A percentile compares a stretch with the other conserved stretches of the same genome.
phyloP scores from a whole-genome alignment of 2,113 vertebrate species.

The Hippolais icterina region DNA sequence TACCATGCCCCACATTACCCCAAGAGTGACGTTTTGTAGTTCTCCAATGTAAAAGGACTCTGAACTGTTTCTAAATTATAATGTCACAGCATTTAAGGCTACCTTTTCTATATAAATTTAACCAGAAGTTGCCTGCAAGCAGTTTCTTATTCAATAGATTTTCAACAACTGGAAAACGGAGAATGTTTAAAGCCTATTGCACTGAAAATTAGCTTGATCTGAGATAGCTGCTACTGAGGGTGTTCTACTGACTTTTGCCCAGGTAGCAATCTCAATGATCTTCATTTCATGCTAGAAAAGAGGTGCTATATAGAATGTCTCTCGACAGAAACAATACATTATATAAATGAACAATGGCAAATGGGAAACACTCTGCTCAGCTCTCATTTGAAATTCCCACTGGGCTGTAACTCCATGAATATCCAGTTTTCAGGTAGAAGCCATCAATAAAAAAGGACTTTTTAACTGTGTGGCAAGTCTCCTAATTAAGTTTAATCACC shows the following conservation, averaged over 20 bases:
- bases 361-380: constrained; percentile 12
- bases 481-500: constrained; percentile 24
- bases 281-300: not conserved
- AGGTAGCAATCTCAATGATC: not conserved
- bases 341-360: constrained; percentile 33
- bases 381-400: constrained; percentile 17
- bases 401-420: not conserved
- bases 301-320: not conserved
- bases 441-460: not conserved
- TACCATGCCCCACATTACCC: not conserved
- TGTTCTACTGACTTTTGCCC: not conserved
- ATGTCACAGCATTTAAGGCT: constrained; percentile 32
- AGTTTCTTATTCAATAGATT: not conserved
- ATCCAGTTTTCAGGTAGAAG: not conserved
- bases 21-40: constrained; percentile 24
- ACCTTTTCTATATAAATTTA: constrained; percentile 16
- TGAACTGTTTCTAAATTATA: constrained; percentile 31
- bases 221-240: not conserved
- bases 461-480: not conserved
- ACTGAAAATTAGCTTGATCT: constrained; percentile 8
- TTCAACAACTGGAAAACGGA: constrained; percentile 6
- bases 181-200: not conserved
- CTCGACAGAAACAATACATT: constrained; percentile 36
- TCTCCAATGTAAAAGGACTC: not conserved
- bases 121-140: not conserved